Evolutionary conservation across 2,113 vertebrate genomes (phyloP).

Genomic region (Larimichthys polyactis): DNA sequence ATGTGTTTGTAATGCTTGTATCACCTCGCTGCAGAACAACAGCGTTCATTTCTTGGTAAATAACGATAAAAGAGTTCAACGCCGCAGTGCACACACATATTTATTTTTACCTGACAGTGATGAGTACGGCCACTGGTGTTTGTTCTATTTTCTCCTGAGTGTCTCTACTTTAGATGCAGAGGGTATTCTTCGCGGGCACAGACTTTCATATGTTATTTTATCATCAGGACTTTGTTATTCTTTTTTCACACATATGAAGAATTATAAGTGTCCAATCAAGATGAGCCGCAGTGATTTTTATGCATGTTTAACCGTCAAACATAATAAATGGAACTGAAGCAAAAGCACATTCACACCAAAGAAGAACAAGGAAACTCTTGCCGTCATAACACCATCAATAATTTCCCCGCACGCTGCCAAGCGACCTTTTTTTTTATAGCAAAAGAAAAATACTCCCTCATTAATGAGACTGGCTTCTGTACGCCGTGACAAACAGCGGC

Average conservation of each 20-base stretch:
- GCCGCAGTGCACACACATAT: conserved; percentile 26
- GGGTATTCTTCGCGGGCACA: background rate
- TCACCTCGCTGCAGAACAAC: conserved; percentile 27
- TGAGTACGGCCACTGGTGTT: conserved; percentile 10
- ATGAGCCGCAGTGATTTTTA: background rate
- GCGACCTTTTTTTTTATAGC: background rate
- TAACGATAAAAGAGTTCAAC: conserved; percentile 29
- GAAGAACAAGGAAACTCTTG: background rate
- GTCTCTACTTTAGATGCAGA: conserved; percentile 39
- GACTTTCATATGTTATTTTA: conserved; percentile 14
- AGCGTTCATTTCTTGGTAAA: conserved; percentile 24
- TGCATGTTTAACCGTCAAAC: conserved; percentile 5
- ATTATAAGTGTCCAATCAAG: background rate
- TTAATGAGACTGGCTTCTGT: conserved; percentile 36
- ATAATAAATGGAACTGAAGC: background rate
- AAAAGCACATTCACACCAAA: background rate
- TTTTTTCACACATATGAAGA: background rate
- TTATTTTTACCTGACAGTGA: conserved; percentile 68
- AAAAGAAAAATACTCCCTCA: conserved; percentile 15
- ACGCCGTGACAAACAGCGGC: conserved; percentile 5
- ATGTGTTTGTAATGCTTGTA: conserved; percentile 25
- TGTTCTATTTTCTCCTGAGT: conserved; percentile 32
- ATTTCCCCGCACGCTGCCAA: background rate
- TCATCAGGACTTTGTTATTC: conserved; percentile 16
- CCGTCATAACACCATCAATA: conserved; percentile 45